phyloP scores from a whole-genome alignment of 1,140 invertebrate species.

The Bradynema listronoti region DNA sequence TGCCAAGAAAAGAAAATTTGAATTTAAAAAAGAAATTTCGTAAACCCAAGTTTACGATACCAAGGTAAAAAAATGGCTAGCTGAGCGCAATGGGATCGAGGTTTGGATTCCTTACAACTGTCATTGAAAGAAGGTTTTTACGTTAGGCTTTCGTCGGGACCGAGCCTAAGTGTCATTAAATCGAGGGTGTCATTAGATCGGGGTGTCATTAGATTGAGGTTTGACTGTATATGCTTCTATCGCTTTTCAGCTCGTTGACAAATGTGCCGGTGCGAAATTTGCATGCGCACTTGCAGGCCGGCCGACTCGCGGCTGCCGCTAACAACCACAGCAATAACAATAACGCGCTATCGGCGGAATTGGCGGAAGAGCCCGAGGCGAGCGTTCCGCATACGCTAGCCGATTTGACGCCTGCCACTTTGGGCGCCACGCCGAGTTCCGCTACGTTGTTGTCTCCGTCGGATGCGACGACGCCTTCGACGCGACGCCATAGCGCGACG shows the following conservation, averaged over 20 bases:
- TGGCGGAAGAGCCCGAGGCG: not conserved
- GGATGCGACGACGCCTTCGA: not conserved
- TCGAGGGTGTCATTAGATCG: not conserved
- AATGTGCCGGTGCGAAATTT: conserved; percentile 1
- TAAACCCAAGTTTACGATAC: too few relatives aligned
- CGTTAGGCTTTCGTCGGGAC: not conserved
- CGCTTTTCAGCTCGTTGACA: not conserved
- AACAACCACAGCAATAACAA: not conserved
- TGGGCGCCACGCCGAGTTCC: not conserved
- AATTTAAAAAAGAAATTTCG: too few relatives aligned
- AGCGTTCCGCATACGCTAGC: not conserved
- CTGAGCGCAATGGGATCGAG: not conserved
- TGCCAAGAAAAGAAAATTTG: too few relatives aligned
- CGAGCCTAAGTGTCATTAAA: not conserved
- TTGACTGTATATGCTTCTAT: not conserved
- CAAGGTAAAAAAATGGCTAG: too few relatives aligned
- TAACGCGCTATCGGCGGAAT: not conserved
- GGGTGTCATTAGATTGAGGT: not conserved
- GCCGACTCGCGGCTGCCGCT: not conserved
- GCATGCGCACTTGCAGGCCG: conserved; percentile 1
- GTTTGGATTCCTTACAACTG: not conserved
- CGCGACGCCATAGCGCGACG: not conserved
- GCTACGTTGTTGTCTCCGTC: not conserved
- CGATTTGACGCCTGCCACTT: not conserved
- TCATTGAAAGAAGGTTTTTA: not conserved